A percentile compares a stretch with the other conserved stretches of the same genome.
These are phyloP conservation scores for Ophraella communa DNA, from an alignment of 2,888 invertebrate genomes.

Conservation along the genomic window DNA sequence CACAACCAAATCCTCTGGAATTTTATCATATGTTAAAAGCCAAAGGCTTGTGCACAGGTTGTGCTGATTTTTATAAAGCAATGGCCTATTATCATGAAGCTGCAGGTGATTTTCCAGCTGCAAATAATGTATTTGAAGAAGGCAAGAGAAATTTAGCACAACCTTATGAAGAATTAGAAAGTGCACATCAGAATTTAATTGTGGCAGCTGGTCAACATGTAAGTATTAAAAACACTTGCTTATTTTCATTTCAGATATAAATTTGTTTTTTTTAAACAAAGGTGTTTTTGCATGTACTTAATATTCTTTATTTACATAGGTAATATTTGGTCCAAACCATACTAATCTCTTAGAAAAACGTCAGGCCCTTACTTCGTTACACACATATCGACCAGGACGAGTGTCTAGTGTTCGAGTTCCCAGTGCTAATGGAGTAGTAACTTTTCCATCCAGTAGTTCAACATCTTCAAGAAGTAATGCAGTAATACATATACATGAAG, in stretches of 20 bases:
- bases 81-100: slow-evolving; percentile 91
- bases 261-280: no score
- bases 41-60: slow-evolving; percentile 80
- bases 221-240: slow-evolving; percentile 28
- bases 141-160: slow-evolving; percentile 81
- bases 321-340: slow-evolving; percentile 68
- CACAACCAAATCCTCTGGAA: slow-evolving; percentile 76
- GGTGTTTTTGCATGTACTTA: no score
- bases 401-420: slow-evolving; percentile 61
- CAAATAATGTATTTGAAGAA: slow-evolving; percentile 80
- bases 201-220: slow-evolving; percentile 57
- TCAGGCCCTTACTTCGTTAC: slow-evolving; percentile 77
- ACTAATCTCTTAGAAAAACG: slow-evolving; percentile 70
- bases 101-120: slow-evolving; percentile 79
- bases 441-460: slow-evolving; percentile 37
- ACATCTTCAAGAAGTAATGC: slow-evolving; percentile 53
- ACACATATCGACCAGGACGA: slow-evolving; percentile 68
- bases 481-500: slow-evolving; percentile 48
- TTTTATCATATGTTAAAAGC: slow-evolving; percentile 82
- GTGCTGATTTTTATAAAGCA: slow-evolving; percentile 84
- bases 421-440: slow-evolving; percentile 40
- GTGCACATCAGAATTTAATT: slow-evolving; percentile 67
- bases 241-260: slow-evolving; percentile 1
- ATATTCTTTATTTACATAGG: slow-evolving; percentile 56
- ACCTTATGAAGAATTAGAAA: slow-evolving; percentile 77